phyloP scores from a whole-genome alignment of 2,797 vertebrate species.

The Pogonophryne albipinna region DNA sequence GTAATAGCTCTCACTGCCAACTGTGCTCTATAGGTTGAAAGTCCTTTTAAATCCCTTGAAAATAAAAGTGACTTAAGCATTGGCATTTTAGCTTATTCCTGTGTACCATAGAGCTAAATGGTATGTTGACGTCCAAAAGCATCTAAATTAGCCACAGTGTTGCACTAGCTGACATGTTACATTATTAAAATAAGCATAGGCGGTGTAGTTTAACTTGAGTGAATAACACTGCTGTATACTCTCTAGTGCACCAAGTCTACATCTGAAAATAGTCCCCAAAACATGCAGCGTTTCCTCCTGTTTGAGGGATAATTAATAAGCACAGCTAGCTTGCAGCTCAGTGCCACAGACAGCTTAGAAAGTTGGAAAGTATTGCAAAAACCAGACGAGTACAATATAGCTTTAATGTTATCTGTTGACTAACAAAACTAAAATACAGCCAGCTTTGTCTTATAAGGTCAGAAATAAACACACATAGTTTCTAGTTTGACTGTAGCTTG shows the following conservation, averaged over 20 bases:
- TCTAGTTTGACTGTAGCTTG: not conserved
- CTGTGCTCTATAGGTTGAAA: not conserved
- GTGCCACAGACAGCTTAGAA: not conserved
- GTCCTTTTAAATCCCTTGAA: not conserved
- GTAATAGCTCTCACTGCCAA: not conserved
- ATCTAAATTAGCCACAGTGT: conserved; percentile 6
- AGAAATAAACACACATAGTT: not conserved
- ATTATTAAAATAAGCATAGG: conserved; percentile 9
- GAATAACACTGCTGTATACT: not conserved
- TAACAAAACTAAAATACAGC: not conserved
- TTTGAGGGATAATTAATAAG: not conserved
- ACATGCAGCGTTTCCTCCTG: not conserved
- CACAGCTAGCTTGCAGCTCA: not conserved
- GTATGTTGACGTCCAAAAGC: conserved; percentile 19
- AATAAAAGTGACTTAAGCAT: not conserved
- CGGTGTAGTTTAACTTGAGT: not conserved
- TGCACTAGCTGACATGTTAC: conserved; percentile 11
- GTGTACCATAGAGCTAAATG: not conserved
- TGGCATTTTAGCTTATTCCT: not conserved
- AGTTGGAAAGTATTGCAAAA: not conserved
- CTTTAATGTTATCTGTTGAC: not conserved
- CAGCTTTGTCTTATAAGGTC: not conserved
- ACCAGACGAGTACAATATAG: not conserved
- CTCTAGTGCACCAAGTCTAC: not conserved
- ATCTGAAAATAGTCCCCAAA: not conserved